Base-by-base conservation (phyloP, 23 tunicate species). In the Diplosoma virens region DNA sequence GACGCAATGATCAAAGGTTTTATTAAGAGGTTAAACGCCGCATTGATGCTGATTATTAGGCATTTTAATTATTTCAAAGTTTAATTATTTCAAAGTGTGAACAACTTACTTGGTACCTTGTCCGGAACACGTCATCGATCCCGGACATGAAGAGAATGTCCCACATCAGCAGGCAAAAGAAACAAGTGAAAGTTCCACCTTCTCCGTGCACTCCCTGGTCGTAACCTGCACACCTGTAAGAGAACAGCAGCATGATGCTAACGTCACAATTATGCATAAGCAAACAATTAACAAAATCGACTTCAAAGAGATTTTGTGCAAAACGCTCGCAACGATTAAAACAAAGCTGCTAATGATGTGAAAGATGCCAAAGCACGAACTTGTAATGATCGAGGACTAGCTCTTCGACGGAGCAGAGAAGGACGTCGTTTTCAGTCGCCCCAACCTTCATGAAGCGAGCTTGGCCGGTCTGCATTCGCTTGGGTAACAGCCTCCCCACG, bases 401-500 rank as follows among this genome's bases (percentile, higher is more conserved):
- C 37, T 92, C 97, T 58, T 92, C 97, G 26, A 92, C 97, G 21
- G 97, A 92, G 76, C 97, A 92, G 1, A 85, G 67, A n/a, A 89
- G 25, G 3, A 56, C 77, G 32, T 79, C 86, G 29, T 79, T 60
- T 33, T 29, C 45, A 26, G 32, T 60, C 4, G 47, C 5, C 11
- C 25, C 55, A 3, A 27, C 16, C 58, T 61, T 56, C 82, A 92
- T 81, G 75, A 85, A 92, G 14, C 92, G 71, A 0, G 92, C 78
- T 45, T 73, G 73, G 3, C 89, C 89, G 16, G 85, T 86, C 46
- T 92, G 97, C 79, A 92, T 58, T 45, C 85, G 82, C n/a, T 80
- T 80, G 23, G 97, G 92, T 41, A 92, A 52, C 1, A 81, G 41
- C 22, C 91, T 53, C 0, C 97, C 97, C 1, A 70, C 73, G 1